Conservation (phyloP, 2,888 invertebrate genomes). For the Caenorhabditis panamensis region DNA sequence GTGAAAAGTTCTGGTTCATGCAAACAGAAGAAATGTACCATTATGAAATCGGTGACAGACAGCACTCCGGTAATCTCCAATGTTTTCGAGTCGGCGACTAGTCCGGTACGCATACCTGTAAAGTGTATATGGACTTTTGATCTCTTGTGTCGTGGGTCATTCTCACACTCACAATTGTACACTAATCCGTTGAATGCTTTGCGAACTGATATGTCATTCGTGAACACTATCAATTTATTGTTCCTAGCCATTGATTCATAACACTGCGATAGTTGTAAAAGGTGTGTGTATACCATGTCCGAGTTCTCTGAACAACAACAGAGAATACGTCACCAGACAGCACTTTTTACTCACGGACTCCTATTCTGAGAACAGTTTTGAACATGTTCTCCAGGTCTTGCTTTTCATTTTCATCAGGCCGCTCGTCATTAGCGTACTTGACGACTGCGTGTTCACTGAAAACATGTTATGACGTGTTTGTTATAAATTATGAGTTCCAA, state of each 20-base stretch:
- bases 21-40: conserved; percentile 51
- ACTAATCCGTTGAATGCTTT: conserved; percentile 68
- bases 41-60: conserved; percentile 69
- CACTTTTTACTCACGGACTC: conserved; percentile 47
- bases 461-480: not conserved
- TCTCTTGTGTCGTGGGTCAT: not conserved
- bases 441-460: conserved; percentile 59
- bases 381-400: conserved; percentile 54
- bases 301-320: conserved; percentile 54
- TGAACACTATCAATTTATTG: conserved; percentile 66
- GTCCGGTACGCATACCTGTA: conserved; percentile 64
- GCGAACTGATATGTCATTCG: conserved; percentile 64
- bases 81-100: conserved; percentile 63
- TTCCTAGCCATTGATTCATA: conserved; percentile 69
- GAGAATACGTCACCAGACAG: not conserved
- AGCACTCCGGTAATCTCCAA: conserved; percentile 64
- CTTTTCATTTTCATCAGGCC: conserved; percentile 57
- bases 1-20: not conserved
- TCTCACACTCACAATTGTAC: conserved; percentile 62
- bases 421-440: conserved; percentile 59
- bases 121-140: not conserved
- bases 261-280: conserved; percentile 65
- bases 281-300: conserved; percentile 64
- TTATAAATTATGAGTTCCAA: conserved; percentile 3
- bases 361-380: conserved; percentile 59